Evolutionary conservation across 2,888 invertebrate genomes (phyloP).

Genomic region (Ashinkailepas kermadecensis): DNA sequence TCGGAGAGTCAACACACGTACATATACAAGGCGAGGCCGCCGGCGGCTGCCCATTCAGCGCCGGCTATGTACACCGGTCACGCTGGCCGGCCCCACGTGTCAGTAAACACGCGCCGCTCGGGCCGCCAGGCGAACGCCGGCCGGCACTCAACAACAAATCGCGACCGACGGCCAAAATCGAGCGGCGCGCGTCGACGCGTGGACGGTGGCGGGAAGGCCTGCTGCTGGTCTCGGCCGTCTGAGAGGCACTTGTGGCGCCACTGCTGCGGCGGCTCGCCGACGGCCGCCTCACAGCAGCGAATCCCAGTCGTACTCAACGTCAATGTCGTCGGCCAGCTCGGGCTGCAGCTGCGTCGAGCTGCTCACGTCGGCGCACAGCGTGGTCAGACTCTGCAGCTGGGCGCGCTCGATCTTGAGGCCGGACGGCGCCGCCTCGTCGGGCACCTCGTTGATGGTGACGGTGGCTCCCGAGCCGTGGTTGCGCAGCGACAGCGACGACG

Average conservation of each 20-base stretch:
- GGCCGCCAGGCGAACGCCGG: no score
- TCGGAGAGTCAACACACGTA: neutral
- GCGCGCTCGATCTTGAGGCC: slow-evolving; percentile 6
- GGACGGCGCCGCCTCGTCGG: neutral
- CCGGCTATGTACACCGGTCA: no score
- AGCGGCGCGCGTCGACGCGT: no score
- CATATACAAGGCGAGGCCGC: neutral
- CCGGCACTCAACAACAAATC: no score
- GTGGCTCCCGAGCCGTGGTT: slow-evolving; percentile 34
- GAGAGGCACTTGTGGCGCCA: neutral
- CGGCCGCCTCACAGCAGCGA: neutral
- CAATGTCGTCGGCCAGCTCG: neutral
- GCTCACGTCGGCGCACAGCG: neutral
- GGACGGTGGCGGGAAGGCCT: no score
- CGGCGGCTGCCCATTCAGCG: no score
- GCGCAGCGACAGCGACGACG: slow-evolving; percentile 31
- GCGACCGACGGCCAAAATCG: no score
- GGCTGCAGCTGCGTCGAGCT: slow-evolving; percentile 7
- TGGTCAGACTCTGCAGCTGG: slow-evolving; percentile 3
- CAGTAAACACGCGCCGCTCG: no score
- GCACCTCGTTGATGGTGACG: slow-evolving; percentile 30
- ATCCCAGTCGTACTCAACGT: slow-evolving; percentile 13
- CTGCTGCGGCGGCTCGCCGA: neutral
- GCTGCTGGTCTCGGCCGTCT: neutral
- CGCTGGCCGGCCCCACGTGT: no score